Evolutionary conservation across 2,888 invertebrate genomes (phyloP), one percentile per base, ranked within the genome.

Genomic region (Dilophus febrilis): DNA sequence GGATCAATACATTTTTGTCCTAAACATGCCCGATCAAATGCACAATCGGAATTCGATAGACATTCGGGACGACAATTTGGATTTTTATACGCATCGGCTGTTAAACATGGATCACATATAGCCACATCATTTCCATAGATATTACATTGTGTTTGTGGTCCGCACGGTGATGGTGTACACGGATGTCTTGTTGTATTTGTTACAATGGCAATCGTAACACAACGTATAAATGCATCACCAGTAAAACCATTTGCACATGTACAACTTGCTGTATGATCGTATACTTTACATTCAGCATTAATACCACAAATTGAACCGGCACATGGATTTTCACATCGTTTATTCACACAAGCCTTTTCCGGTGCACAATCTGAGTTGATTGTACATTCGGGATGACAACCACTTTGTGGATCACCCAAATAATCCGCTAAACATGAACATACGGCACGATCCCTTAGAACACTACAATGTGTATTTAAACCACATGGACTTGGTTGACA

Each of bases 51-150:
- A 53, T 77, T 80, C 13, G 77, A 70, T 37, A 87, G 63, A 61
- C 88, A 88, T 64, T 87, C 85, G 27, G 86, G 86, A 53, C 80
- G 69, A 49, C 87, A 87, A 27, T 71, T 69, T 19, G 82, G 77
- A 58, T 78, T 77, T 47, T 73, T 74, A 34, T 70, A 64, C 29
- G 74, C 71, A 47, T 74, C 71, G 2, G 75, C 70, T 33, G 77
- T 75, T 49, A 71, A 65, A 54, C 86, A 87, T n/a, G 73, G 70
- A 57, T 82, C 75, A 54, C 86, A 83, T 51, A 86, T 71, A 2
- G 84, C 86, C 31, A 83, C 74, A 53, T 81, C 75, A 51, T 75
- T 72, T 29, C 75, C 77, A 52, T 74, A 81, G 2, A 74, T 68
- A 41, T 76, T 74, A 52, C 85, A 85, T 28, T 71, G 65, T 46